Evolutionary conservation across 2,888 invertebrate genomes (phyloP), one percentile per base, ranked within the genome.

Genomic region (Cremastobaeus sp.): DNA sequence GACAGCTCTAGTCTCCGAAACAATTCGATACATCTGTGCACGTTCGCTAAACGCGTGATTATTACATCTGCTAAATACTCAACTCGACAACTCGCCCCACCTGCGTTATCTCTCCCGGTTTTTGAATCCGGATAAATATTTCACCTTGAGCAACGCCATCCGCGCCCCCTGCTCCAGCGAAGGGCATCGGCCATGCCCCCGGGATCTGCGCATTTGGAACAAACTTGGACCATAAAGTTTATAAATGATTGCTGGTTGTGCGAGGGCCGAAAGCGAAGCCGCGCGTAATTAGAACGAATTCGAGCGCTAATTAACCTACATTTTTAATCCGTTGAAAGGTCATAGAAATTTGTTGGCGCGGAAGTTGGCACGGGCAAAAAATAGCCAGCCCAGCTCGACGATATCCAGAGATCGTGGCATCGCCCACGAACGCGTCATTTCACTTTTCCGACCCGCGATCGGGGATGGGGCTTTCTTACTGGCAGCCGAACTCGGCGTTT

Each of bases 251-350:
- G 50, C 45, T 32, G 25, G 25, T 37, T 12, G 3, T 21, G 41
- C 20, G 4, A 12, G 35, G 25, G 35, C 34, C 39, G 48, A 14
- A 62, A 62, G 32, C 34, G 1, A 17, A 45, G 47, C 9, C 11
- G 11, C 6, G 25, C 60, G 28, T 62, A 50, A 62, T 62, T 50
- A 50, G 50, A 62, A 62, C 20, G 48, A 62, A 50, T 50, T 59
- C 21, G 59, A 15, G 48, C 48, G 20, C 32, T 62, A 62, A 62
- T 62, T 62, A 62, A 43, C 62, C 62, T 34, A 50, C 50, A 62
- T 62, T 62, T 50, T 60, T 60, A 60, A 60, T 60, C 25, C 48
- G 34, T 14, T 30, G 39, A 59, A 47, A 47, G 32, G 28, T 41
- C 41, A 55, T 55, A 32, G 55, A 32, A 59, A 59, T 47, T 59